Percentiles rank a stretch among this genome's conserved stretches.
phyloP scores from a whole-genome alignment of 2,888 invertebrate genomes.

The Xylocampa areola region DNA sequence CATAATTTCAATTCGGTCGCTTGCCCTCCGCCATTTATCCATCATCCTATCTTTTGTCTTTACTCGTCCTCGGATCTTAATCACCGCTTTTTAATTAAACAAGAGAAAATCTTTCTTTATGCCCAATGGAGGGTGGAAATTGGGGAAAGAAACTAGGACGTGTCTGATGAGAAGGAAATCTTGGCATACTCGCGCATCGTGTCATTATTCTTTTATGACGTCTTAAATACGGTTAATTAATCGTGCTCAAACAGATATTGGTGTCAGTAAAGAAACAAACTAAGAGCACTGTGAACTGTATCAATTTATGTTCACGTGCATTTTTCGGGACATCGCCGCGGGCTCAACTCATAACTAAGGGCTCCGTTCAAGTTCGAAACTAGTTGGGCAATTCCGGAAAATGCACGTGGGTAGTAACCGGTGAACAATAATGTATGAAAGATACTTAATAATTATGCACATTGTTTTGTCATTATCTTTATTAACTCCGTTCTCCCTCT shows the following conservation, averaged over 20 bases:
- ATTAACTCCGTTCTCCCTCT: background rate
- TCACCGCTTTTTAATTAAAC: slow-evolving; percentile 60
- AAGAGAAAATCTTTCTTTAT: slow-evolving; percentile 43
- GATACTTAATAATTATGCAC: too few relatives aligned
- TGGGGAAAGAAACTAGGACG: slow-evolving; percentile 28
- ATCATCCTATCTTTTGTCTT: slow-evolving; percentile 51
- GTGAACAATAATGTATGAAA: too few relatives aligned
- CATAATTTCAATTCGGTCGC: slow-evolving; percentile 39
- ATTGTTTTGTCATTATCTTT: too few relatives aligned
- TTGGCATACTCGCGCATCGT: slow-evolving; percentile 21
- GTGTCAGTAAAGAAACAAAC: too few relatives aligned
- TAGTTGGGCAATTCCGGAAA: too few relatives aligned
- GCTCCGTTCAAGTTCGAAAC: too few relatives aligned
- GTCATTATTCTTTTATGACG: slow-evolving; percentile 14
- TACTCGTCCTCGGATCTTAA: slow-evolving; percentile 49
- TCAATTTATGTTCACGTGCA: too few relatives aligned
- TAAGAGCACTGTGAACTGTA: too few relatives aligned
- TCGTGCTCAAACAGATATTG: background rate
- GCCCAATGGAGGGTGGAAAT: slow-evolving; percentile 43
- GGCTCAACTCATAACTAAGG: too few relatives aligned
- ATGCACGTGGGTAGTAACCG: too few relatives aligned
- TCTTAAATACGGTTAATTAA: slow-evolving; percentile 3
- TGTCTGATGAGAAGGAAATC: slow-evolving; percentile 32
- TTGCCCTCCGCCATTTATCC: slow-evolving; percentile 44
- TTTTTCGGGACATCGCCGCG: too few relatives aligned